Evolutionary conservation across 2,888 invertebrate species (phyloP), one percentile per base, ranked within the genome.

Genomic region (Subacronicta megacephala): DNA sequence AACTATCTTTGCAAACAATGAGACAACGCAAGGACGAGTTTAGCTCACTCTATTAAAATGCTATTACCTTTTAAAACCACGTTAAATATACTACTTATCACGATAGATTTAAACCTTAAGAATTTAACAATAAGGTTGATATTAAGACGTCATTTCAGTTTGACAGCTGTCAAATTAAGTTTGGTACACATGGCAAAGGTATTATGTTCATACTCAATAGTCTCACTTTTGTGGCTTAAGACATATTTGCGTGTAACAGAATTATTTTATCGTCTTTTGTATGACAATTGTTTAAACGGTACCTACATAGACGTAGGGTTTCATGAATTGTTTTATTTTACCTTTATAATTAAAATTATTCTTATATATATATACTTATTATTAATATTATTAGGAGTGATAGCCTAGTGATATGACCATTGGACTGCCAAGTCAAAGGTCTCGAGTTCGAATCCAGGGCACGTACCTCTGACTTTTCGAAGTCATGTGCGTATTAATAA

Each of bases 1-100:
- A 77, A 80, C 81, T 80, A 79, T 85, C 84, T 80, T 74, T 69
- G 72, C 80, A 81, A 72, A 91, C 92, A 92, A 93, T 90, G 73
- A 90, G 78, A 92, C 92, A 92, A 92, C 81, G 88, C 90, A 93
- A 92, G 93, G 93, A 90, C 91, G 90, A 85, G 84, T 90, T 90
- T 89, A 84, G 86, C 87, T 87, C 89, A 84, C 86, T 86, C 83
- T 85, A 92, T 92, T 92, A 92, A 92, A 92, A 87, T 75, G 83
- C 89, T 88, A 90, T 92, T 90, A 90, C 81, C 33, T 62, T 37
- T 60, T 54, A 67, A 69, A 66, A 72, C 75, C 43, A 66, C 46
- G 10, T 41, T 73, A 46, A 6, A 37, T 52, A 29, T 52, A 41
- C 50, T 16, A 31, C 0, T 7, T 4, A n/a, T 31, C 0, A 41